Conservation (phyloP, 2,113 vertebrate genomes). For the Odocoileus virginianus region DNA sequence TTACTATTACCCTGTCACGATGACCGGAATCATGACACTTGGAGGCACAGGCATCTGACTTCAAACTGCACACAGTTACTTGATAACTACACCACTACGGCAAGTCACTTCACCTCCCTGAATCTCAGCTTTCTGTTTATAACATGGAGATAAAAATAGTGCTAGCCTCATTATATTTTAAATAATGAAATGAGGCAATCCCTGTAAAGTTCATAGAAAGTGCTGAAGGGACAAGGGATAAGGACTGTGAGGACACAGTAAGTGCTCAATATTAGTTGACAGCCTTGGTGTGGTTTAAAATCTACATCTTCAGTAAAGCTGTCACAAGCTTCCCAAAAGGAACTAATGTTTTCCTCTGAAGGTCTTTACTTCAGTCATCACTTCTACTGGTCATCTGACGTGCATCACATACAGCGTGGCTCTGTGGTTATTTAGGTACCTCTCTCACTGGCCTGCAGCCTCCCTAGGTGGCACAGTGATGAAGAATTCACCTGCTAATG, state of each 20-base stretch:
- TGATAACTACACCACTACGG: background rate
- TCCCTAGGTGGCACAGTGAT: background rate
- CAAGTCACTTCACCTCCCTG: background rate
- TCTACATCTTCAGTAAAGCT: background rate
- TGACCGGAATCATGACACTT: background rate
- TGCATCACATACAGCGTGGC: background rate
- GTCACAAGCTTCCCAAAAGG: background rate
- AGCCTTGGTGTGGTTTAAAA: background rate
- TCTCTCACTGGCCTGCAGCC: background rate
- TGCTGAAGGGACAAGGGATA: background rate
- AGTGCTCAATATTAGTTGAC: background rate
- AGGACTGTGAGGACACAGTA: background rate
- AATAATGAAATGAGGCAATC: constrained; percentile 1
- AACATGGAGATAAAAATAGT: background rate
- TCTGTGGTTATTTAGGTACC: background rate
- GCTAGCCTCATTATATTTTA: background rate
- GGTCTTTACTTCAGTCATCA: background rate
- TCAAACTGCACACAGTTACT: background rate
- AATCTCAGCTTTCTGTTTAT: background rate
- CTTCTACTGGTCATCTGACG: background rate
- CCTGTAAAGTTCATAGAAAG: background rate
- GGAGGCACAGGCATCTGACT: background rate
- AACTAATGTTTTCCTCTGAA: background rate
- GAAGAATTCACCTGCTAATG: background rate
- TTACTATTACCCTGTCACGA: background rate